Evolutionary conservation across 2,113 vertebrate genomes (phyloP).

Genomic region (Eira barbara): DNA sequence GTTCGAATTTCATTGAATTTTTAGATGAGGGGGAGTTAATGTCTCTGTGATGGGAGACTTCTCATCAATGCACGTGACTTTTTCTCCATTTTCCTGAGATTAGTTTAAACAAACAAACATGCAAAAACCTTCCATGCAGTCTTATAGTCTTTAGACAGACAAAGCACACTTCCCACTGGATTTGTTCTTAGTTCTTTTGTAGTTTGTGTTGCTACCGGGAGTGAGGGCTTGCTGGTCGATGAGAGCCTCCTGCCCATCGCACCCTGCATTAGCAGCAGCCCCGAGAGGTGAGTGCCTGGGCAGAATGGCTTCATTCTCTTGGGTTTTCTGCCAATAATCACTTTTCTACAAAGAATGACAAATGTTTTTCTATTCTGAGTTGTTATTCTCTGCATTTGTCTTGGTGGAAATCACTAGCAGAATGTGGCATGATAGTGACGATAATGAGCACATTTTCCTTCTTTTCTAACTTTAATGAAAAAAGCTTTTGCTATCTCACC

Average conservation of each 20-base stretch:
- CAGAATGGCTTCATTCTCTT: rapidly evolving
- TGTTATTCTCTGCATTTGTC: rapidly evolving
- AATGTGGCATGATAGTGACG: rapidly evolving
- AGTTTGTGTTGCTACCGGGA: rapidly evolving
- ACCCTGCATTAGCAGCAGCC: rapidly evolving
- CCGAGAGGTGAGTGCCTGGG: rapidly evolving
- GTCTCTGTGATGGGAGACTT: neutral
- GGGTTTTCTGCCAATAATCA: neutral
- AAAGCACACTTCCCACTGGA: too few species aligned
- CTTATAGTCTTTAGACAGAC: rapidly evolving
- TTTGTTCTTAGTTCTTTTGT: rapidly evolving
- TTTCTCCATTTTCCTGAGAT: neutral
- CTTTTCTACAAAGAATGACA: rapidly evolving
- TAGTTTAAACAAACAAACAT: neutral
- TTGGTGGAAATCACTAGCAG: neutral
- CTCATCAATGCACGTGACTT: neutral
- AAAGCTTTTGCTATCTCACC: neutral
- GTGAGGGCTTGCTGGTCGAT: rapidly evolving
- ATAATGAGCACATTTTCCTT: neutral
- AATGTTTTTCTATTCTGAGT: neutral
- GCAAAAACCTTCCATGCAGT: rapidly evolving
- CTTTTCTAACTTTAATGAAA: neutral
- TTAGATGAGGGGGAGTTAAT: neutral
- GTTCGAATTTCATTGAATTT: neutral
- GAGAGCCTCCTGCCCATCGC: rapidly evolving